Percentiles rank a stretch among this genome's conserved stretches.
Evolutionary conservation across 1,140 invertebrate species (phyloP).

Genomic region (Brevipalpus yothersi): DNA sequence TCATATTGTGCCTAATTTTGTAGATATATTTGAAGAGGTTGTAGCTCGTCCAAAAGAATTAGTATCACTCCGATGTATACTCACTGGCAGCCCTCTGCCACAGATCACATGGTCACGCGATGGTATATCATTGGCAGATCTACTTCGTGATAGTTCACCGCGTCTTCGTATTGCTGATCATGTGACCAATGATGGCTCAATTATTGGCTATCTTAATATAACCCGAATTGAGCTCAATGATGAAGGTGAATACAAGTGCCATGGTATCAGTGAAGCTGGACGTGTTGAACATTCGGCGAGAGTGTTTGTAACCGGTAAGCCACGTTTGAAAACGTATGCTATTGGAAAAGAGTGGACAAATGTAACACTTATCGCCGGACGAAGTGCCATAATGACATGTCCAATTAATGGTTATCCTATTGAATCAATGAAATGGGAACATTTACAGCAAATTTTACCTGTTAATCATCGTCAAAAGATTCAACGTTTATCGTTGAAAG

Average conservation of each 20-base stretch:
- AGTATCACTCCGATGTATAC: conserved; percentile 44
- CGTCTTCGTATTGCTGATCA: conserved; percentile 44
- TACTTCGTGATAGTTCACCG: neutral
- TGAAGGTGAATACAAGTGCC: conserved; percentile 42
- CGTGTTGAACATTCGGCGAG: conserved; percentile 46
- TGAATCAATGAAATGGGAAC: conserved; percentile 22
- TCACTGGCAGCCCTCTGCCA: conserved; percentile 75
- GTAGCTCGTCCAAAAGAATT: conserved; percentile 55
- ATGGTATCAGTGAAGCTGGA: conserved; percentile 52
- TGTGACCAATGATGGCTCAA: conserved; percentile 67
- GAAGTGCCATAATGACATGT: conserved; percentile 18
- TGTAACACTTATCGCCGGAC: conserved; percentile 22
- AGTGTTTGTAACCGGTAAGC: conserved; percentile 62
- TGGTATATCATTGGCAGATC: conserved; percentile 16
- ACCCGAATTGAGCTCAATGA: conserved; percentile 22
- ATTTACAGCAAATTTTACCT: conserved; percentile 36
- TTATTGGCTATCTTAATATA: conserved; percentile 83
- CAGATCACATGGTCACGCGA: conserved; percentile 84
- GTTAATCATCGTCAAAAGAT: conserved; percentile 57
- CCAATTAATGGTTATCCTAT: conserved; percentile 16
- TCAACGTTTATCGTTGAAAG: neutral
- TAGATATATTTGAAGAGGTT: conserved; percentile 50
- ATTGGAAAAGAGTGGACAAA: conserved; percentile 17
- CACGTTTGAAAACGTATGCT: conserved; percentile 42
- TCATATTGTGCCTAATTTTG: conserved; percentile 48